Base-by-base conservation (phyloP, 2,113 vertebrate species). In the Percina caprodes region DNA sequence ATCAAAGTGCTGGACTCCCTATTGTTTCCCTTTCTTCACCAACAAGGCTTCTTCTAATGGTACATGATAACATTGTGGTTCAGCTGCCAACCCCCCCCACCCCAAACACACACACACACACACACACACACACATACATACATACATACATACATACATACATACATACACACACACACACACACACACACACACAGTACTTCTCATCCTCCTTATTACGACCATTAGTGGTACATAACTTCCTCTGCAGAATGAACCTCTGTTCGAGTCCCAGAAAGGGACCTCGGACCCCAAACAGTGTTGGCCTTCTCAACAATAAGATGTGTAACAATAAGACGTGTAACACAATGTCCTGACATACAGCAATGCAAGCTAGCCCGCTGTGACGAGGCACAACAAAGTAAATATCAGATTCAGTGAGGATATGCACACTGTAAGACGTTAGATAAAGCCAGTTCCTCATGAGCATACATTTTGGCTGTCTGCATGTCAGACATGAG, bases 1-100 rank as follows among this genome's bases (percentile, higher is more conserved):
- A 83, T 82, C 56, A 74, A 79, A 80, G 83, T 90, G 88, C 86
- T 88, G 77, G 78, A 86, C 70, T 76, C 74, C 78, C 14, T 71
- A 39, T 79, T 69, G 24, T 74, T 70, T 85, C 59, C 35, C 21
- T 70, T 39, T 68, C 59, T 48, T 79, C 52, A 55, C 45, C 68
- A 54, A 60, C 35, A 55, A 56, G 8, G 35, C 30, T 62, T 68
- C 52, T 52, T 68, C 49, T 62, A 24, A 49, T 62, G 66, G 66
- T 68, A 72, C 58, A 56, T 69, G 2, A 58, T 13, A 45, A 21
- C 23, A 56, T 62, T 26, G 6, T 56, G 24, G 56, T 67, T 60
- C 49, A 58, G 61, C 49, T 83, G 46, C 33, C 15, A 11, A 5
- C 14, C 42, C 14, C 42, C 14, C 24, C 9, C n/a, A 26, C 21